Evolutionary conservation across 2,888 invertebrate species (phyloP), one percentile per base, ranked within the genome.

Genomic region (Atrina japonica): DNA sequence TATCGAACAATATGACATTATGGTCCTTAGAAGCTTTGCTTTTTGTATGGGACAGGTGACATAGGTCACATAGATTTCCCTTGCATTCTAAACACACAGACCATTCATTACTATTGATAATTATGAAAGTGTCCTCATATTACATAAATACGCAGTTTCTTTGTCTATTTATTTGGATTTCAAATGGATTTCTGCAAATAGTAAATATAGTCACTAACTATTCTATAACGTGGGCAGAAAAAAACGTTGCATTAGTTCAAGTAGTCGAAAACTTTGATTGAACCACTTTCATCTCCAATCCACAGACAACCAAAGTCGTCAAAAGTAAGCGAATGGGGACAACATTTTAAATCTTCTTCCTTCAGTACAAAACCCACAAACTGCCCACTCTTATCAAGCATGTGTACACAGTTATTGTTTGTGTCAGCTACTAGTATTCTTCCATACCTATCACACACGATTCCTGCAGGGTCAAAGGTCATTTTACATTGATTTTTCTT

Each of bases 371-470:
- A 66, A 9, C 66, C 58, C 11, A 49, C 58, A 49, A 66, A 66
- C 25, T 66, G 58, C 3, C 66, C 66, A 50, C 47, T 35, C 25
- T 47, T 45, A 50, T 66, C 66, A 47, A 66, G 47, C 21, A 72
- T 35, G 41, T 72, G 71, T 16, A 72, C 47, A 35, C 63, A 66
- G 27, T 72, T 63, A 45, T 67, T 72, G 27, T 72, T 66, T 6
- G 71, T 56, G 35, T 72, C 71, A 3, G 67, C 63, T 9, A 72
- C 63, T 14, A 72, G 56, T 21, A 72, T 52, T 21, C 64, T 43
- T 14, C 71, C 71, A 25, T 61, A 61, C 23, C 25, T 45, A 27
- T 72, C 71, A 58, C 71, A 72, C n/a, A 56, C 52, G 16, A 72
- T 67, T 3, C 66, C 71, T n/a, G 63, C 56, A 3, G 71, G 71